phyloP scores from a whole-genome alignment of 2,113 vertebrate genomes.

The Dasyprocta punctata region DNA sequence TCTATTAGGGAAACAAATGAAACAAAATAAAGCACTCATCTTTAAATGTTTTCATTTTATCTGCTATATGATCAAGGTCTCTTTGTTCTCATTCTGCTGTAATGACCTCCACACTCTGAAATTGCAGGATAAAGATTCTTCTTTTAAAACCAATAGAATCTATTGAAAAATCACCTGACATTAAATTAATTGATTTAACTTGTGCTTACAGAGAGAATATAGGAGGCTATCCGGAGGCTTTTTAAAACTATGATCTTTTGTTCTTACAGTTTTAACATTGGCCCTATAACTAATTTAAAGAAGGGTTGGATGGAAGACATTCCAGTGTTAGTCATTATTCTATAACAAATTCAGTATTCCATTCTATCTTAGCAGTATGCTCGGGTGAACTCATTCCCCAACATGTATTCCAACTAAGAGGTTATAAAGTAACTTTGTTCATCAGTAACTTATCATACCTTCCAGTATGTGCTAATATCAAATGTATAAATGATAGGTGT shows the following conservation, averaged over 20 bases:
- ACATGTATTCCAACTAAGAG: neutral
- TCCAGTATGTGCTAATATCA: neutral
- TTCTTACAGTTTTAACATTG: neutral
- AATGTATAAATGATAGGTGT: neutral
- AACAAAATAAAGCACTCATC: neutral
- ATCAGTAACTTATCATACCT: neutral
- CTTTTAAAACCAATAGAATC: neutral
- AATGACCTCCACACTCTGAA: neutral
- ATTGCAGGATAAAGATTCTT: neutral
- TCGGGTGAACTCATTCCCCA: neutral
- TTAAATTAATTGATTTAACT: no score
- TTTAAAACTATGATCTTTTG: neutral
- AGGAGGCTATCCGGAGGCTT: fast-evolving
- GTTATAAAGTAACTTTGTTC: neutral
- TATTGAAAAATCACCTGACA: neutral
- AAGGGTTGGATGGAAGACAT: neutral
- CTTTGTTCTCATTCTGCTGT: neutral
- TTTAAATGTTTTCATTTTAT: neutral
- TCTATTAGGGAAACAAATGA: neutral
- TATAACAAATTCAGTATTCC: neutral
- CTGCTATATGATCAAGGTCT: neutral
- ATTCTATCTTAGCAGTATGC: neutral
- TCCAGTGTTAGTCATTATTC: neutral
- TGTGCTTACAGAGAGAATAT: neutral
- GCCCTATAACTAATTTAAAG: neutral